Percentiles rank a stretch among this genome's conserved stretches.
These are phyloP conservation scores for Anodontia alba DNA, from an alignment of 2,888 invertebrate genomes.

Conservation along the genomic window DNA sequence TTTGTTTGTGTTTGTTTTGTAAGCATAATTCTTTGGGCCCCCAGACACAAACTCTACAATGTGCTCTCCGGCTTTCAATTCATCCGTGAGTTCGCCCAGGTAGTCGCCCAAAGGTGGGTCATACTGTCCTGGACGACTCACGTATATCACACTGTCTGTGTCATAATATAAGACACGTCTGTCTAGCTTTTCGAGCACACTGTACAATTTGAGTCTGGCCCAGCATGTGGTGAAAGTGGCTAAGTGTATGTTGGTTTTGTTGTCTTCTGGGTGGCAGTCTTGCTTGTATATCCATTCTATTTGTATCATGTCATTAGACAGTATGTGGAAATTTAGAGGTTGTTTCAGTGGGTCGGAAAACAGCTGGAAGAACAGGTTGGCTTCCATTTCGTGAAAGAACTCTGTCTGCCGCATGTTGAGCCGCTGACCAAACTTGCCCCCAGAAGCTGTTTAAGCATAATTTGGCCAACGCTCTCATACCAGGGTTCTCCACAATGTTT, in stretches of 20 bases:
- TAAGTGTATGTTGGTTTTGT: slow-evolving; percentile 42
- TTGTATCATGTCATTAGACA: slow-evolving; percentile 36
- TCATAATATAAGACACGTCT: slow-evolving; percentile 42
- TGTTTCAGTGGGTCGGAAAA: slow-evolving; percentile 34
- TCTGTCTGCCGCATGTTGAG: too few species aligned
- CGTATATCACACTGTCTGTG: slow-evolving; percentile 35
- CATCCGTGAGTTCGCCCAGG: slow-evolving; percentile 82
- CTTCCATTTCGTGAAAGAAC: slow-evolving; percentile 34
- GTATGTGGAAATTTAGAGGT: slow-evolving; percentile 28
- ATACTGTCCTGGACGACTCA: slow-evolving; percentile 22
- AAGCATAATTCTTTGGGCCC: slow-evolving; percentile 82
- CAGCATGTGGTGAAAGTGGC: slow-evolving; percentile 49
- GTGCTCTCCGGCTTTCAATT: slow-evolving; percentile 69
- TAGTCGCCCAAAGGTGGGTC: slow-evolving; percentile 72
- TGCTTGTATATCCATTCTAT: slow-evolving; percentile 46
- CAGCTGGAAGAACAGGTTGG: slow-evolving; percentile 32
- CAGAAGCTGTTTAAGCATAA: too few species aligned
- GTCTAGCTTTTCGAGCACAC: slow-evolving; percentile 36
- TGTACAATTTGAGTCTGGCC: slow-evolving; percentile 50
- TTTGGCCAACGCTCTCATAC: slow-evolving; percentile 37
- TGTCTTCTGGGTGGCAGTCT: slow-evolving; percentile 38
- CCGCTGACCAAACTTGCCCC: too few species aligned
- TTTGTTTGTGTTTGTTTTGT: slow-evolving; percentile 52
- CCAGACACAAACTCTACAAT: slow-evolving; percentile 70
- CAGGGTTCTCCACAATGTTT: slow-evolving; percentile 38